These are phyloP conservation scores for Drosophila ochracea DNA, from an alignment of 2,888 invertebrate genomes.

Conservation along the genomic window DNA sequence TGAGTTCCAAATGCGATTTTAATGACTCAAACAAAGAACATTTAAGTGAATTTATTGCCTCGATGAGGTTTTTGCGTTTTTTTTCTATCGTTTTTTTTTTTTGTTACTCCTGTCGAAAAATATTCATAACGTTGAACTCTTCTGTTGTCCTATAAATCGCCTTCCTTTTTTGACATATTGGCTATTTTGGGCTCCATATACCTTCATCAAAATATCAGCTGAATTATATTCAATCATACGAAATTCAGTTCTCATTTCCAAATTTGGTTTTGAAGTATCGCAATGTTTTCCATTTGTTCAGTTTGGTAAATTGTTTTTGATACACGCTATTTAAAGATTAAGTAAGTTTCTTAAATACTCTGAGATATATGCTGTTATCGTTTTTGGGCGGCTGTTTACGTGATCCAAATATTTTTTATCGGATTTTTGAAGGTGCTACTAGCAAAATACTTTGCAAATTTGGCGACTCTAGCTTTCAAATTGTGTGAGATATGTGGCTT, in stretches of 20 bases:
- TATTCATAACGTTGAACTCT: background rate
- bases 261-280: background rate
- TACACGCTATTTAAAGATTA: too few relatives aligned
- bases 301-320: too few relatives aligned
- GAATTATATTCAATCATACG: background rate
- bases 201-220: background rate
- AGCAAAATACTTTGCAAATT: background rate
- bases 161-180: background rate
- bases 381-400: too few relatives aligned
- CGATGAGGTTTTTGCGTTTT: constrained; percentile 40
- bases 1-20: constrained; percentile 73
- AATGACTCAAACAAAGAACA: constrained; percentile 79
- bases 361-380: too few relatives aligned
- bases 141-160: background rate
- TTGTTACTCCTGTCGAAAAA: constrained; percentile 4
- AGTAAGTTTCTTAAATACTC: too few relatives aligned
- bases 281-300: too few relatives aligned
- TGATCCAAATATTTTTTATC: too few relatives aligned
- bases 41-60: constrained; percentile 74
- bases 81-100: constrained; percentile 5
- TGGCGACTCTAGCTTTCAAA: background rate
- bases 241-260: background rate
- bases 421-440: too few relatives aligned
- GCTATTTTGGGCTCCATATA: background rate
- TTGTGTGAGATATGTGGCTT: background rate